Percentiles rank a stretch among this genome's conserved stretches.
Conservation (phyloP, 2,888 invertebrate species). For the Augochlorella aurata region DNA sequence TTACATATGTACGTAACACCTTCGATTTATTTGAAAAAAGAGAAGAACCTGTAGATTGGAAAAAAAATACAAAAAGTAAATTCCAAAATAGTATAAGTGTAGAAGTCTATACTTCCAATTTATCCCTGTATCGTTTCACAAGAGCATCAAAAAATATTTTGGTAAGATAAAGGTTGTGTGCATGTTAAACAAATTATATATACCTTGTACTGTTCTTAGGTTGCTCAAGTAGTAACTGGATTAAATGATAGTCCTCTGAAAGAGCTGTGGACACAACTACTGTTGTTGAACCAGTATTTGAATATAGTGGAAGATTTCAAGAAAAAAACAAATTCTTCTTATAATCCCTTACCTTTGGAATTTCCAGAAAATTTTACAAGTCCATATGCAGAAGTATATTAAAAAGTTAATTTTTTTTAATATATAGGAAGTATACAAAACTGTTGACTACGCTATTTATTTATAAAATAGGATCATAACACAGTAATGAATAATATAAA, state of each 20-base stretch:
- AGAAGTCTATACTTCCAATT: slow-evolving; percentile 60
- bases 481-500: slow-evolving; percentile 58
- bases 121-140: slow-evolving; percentile 60
- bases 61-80: slow-evolving; percentile 46
- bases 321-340: slow-evolving; percentile 47
- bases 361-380: slow-evolving; percentile 65
- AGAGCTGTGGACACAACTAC: slow-evolving; percentile 68
- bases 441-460: slow-evolving; percentile 17
- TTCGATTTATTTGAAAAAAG: slow-evolving; percentile 69
- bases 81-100: slow-evolving; percentile 68
- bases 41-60: slow-evolving; percentile 61
- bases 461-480: slow-evolving; percentile 55
- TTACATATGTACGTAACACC: slow-evolving; percentile 52
- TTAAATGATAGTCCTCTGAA: slow-evolving; percentile 61
- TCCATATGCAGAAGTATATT: slow-evolving; percentile 59
- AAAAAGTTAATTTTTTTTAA: neutral
- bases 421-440: neutral
- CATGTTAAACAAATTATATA: neutral
- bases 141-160: slow-evolving; percentile 63
- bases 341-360: slow-evolving; percentile 50
- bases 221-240: slow-evolving; percentile 65
- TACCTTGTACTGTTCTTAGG: slow-evolving; percentile 46
- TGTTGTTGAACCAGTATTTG: slow-evolving; percentile 67
- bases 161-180: slow-evolving; percentile 46
- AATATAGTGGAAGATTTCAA: slow-evolving; percentile 63